Percentiles rank a stretch among this genome's conserved stretches.
These are phyloP conservation scores for Lithophane ornitopus DNA, from an alignment of 2,888 invertebrate genomes.

Conservation along the genomic window DNA sequence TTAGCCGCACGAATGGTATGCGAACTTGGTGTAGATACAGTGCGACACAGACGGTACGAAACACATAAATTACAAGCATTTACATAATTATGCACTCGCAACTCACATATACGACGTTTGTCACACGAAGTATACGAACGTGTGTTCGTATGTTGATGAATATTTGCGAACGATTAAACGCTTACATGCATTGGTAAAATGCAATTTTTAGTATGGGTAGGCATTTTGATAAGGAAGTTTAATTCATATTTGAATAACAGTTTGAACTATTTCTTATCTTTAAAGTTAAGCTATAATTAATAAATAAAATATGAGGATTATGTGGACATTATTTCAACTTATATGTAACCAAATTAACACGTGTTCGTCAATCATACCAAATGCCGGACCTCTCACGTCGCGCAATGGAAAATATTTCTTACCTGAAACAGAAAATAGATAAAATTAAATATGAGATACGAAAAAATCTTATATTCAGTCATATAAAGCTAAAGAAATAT, in stretches of 20 bases:
- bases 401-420: slow-evolving; percentile 13
- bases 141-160: slow-evolving; percentile 10
- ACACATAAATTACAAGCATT: slow-evolving; percentile 54
- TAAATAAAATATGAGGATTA: neutral
- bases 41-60: slow-evolving; percentile 44
- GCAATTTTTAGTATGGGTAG: neutral
- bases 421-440: slow-evolving; percentile 49
- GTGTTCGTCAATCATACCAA: neutral
- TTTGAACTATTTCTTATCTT: neutral
- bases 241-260: neutral
- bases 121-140: slow-evolving; percentile 41
- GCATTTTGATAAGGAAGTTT: neutral
- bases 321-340: neutral
- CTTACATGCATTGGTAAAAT: slow-evolving; percentile 18
- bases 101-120: slow-evolving; percentile 30
- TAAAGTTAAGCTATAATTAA: neutral
- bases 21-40: slow-evolving; percentile 30
- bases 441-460: slow-evolving; percentile 6
- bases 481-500: slow-evolving; percentile 8
- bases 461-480: slow-evolving; percentile 6
- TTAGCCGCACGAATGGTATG: slow-evolving; percentile 49
- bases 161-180: slow-evolving; percentile 8
- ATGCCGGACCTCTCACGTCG: neutral
- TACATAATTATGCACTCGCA: slow-evolving; percentile 58
- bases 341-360: neutral